A percentile compares a stretch with the other conserved stretches of the same genome.
phyloP scores from a whole-genome alignment of 2,113 vertebrate genomes.

The Gambusia affinis region DNA sequence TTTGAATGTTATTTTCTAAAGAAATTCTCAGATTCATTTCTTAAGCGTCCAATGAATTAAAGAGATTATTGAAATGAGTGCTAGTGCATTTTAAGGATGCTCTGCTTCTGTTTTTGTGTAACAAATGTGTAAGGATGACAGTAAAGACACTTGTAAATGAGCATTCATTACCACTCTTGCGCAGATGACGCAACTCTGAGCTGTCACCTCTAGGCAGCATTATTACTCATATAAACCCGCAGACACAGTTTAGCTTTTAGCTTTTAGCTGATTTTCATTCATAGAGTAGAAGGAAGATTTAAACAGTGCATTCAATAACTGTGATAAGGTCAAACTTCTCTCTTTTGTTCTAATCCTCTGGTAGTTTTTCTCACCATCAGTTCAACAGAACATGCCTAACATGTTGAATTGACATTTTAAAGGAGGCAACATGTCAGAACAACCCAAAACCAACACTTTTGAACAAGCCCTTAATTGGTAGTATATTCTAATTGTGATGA shows the following conservation, averaged over 20 bases:
- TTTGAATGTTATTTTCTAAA: slow-evolving; percentile 26
- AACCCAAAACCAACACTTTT: not conserved
- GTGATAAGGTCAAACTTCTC: slow-evolving; percentile 46
- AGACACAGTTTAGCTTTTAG: slow-evolving; percentile 55
- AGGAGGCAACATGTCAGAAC: slow-evolving; percentile 32
- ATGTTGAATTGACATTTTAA: slow-evolving; percentile 61
- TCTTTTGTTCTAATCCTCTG: slow-evolving; percentile 35
- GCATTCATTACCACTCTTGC: slow-evolving; percentile 48
- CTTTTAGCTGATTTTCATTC: slow-evolving; percentile 44
- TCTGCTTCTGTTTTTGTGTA: slow-evolving; percentile 9
- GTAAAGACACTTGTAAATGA: slow-evolving; percentile 43
- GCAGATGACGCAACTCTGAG: slow-evolving; percentile 41
- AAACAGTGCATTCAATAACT: slow-evolving; percentile 33
- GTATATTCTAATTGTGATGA: too few species aligned
- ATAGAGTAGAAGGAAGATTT: slow-evolving; percentile 31
- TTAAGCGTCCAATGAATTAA: slow-evolving; percentile 25
- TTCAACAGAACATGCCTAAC: slow-evolving; percentile 31
- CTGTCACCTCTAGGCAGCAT: slow-evolving; percentile 40
- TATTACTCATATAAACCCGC: slow-evolving; percentile 56
- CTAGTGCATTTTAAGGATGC: slow-evolving; percentile 30
- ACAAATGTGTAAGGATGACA: slow-evolving; percentile 40
- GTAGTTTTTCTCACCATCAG: slow-evolving; percentile 36
- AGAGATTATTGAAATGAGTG: slow-evolving; percentile 29
- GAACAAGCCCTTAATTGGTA: too few species aligned
- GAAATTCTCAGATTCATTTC: not conserved